phyloP scores from a whole-genome alignment of 2,113 vertebrate genomes.

The Isurus oxyrinchus region DNA sequence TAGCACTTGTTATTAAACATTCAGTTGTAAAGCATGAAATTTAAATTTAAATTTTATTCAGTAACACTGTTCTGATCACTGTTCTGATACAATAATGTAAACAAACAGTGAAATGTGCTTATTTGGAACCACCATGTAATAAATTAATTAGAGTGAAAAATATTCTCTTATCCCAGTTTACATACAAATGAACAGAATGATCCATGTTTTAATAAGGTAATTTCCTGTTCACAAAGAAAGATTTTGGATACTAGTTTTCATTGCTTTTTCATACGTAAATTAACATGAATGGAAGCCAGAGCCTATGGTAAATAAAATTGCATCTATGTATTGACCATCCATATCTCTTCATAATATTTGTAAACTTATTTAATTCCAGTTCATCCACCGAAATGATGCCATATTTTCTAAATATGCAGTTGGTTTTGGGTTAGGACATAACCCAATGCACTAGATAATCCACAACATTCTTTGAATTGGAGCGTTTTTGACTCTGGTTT shows the following conservation, averaged over 20 bases:
- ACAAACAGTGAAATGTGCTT: not conserved
- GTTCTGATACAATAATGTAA: not conserved
- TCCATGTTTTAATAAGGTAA: not conserved
- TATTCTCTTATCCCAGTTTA: not conserved
- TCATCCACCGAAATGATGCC: not conserved
- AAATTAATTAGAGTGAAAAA: not conserved
- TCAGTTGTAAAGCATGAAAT: not conserved
- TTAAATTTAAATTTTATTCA: conserved; percentile 16
- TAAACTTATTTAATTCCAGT: conserved; percentile 7
- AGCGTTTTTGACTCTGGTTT: conserved; percentile 15
- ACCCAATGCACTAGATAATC: not conserved
- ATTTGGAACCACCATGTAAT: not conserved
- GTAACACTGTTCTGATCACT: not conserved
- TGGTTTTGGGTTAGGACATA: not conserved
- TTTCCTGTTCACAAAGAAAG: not conserved
- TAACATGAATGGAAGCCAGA: not conserved
- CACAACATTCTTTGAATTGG: not conserved
- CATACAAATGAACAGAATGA: not conserved
- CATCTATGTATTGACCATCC: not conserved
- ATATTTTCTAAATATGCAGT: not conserved
- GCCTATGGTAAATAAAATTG: not conserved
- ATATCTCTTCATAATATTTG: conserved; percentile 5
- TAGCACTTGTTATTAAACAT: not conserved
- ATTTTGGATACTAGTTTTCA: not conserved
- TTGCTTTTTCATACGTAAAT: conserved; percentile 16